These are phyloP conservation scores for Lapara coniferarum DNA, from an alignment of 2,888 invertebrate genomes.

Conservation along the genomic window DNA sequence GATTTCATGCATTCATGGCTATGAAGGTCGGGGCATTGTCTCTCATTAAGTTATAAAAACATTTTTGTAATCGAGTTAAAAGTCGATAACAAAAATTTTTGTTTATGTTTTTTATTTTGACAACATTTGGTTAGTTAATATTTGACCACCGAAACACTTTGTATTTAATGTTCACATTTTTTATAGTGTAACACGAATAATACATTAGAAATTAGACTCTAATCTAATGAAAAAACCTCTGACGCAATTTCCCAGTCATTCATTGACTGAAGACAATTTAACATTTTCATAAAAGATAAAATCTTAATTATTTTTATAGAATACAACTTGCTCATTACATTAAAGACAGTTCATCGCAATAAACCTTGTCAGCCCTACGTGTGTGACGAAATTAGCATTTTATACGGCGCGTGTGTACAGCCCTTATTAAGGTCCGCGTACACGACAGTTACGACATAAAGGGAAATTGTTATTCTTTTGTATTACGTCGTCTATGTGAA, in stretches of 20 bases:
- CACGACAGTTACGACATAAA: constrained; percentile 2
- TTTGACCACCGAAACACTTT: too few species aligned
- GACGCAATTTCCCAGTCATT: not conserved
- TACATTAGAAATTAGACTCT: too few species aligned
- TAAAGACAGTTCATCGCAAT: constrained; percentile 1
- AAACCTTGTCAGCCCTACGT: constrained; percentile 22
- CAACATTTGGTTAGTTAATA: too few species aligned
- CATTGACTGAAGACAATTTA: not conserved
- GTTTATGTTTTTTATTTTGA: too few species aligned
- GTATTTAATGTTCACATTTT: too few species aligned
- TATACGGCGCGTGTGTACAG: constrained; percentile 5
- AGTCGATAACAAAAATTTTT: too few species aligned
- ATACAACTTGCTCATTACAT: not conserved
- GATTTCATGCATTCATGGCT: too few species aligned
- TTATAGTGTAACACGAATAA: too few species aligned
- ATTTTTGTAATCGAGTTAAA: too few species aligned
- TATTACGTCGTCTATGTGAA: not conserved
- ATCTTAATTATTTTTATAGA: not conserved
- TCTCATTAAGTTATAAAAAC: too few species aligned
- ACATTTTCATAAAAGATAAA: not conserved
- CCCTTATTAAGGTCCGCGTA: constrained; percentile 18
- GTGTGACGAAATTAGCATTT: constrained; percentile 4
- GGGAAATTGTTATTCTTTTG: constrained; percentile 15
- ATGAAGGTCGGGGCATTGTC: too few species aligned
- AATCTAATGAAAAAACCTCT: too few species aligned